Percentiles rank a stretch among this genome's conserved stretches.
These are phyloP conservation scores for Lagopus leucura DNA, from an alignment of 2,113 vertebrate species.

Conservation along the genomic window DNA sequence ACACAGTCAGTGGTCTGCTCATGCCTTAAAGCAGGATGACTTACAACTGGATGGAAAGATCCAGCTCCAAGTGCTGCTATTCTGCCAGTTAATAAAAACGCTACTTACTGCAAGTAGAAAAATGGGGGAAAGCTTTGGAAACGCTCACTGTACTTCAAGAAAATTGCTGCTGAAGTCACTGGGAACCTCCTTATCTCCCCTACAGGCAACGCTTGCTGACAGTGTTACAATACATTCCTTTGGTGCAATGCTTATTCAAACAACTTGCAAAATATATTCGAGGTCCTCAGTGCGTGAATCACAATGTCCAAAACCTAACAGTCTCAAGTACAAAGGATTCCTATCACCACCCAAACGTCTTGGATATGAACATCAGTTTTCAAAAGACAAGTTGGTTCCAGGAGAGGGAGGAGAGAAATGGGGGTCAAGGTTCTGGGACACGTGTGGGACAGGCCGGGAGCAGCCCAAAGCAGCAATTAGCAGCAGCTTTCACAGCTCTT, in stretches of 20 bases:
- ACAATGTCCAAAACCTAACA: background rate
- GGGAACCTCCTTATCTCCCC: background rate
- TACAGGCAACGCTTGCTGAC: background rate
- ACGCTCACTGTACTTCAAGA: background rate
- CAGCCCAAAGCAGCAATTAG: background rate
- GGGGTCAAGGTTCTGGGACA: background rate
- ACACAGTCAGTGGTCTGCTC: background rate
- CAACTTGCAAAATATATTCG: background rate
- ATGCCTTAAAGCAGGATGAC: background rate
- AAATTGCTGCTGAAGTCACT: background rate
- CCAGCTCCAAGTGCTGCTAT: background rate
- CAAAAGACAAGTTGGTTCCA: conserved; percentile 7
- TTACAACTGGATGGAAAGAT: rapidly evolving
- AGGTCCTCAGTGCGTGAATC: background rate
- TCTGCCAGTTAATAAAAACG: background rate
- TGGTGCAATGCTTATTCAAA: conserved; percentile 4
- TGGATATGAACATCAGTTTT: background rate
- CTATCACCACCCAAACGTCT: background rate
- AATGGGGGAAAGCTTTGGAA: background rate
- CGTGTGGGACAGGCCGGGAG: background rate
- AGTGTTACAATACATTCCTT: background rate
- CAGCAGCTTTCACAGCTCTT: background rate
- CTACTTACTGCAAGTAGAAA: conserved; percentile 13
- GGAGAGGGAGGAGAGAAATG: background rate
- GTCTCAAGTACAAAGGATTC: conserved; percentile 1